Conservation (phyloP, 23 tunicate species). For the Aplidium turbinatum region DNA sequence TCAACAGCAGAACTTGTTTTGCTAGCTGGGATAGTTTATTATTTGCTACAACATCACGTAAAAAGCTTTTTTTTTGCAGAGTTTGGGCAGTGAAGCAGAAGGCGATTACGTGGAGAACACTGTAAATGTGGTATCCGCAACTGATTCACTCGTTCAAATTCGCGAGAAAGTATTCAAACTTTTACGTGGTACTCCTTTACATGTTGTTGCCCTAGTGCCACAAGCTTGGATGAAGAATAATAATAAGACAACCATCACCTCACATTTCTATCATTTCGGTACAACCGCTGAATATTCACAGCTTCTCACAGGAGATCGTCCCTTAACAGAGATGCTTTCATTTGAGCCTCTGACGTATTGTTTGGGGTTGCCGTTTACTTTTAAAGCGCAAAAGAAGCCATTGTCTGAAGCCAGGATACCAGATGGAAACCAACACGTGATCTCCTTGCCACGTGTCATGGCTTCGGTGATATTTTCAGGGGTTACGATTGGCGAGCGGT, state of each 20-base stretch:
- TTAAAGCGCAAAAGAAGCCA: background rate
- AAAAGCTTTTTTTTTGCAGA: conserved; percentile 25
- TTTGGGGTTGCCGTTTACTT: conserved; percentile 55
- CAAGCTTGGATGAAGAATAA: background rate
- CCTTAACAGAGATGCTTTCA: conserved; percentile 28
- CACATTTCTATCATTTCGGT: conserved; percentile 80
- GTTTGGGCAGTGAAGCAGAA: conserved; percentile 59
- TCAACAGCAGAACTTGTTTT: too few relatives aligned
- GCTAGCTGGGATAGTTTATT: too few relatives aligned
- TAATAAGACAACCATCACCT: conserved; percentile 8
- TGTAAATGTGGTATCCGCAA: conserved; percentile 60
- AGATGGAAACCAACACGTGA: background rate
- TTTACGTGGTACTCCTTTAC: conserved; percentile 36
- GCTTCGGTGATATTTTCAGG: conserved; percentile 36
- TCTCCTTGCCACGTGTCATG: conserved; percentile 43
- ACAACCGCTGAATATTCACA: conserved; percentile 61
- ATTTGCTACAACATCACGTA: too few relatives aligned
- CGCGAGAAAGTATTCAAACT: conserved; percentile 46
- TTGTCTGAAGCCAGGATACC: background rate
- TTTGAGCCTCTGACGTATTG: conserved; percentile 25
- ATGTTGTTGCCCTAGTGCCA: conserved; percentile 47
- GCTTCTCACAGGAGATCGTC: conserved; percentile 33
- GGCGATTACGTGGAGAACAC: conserved; percentile 51
- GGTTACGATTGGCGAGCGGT: conserved; percentile 69
- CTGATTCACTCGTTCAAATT: conserved; percentile 34